Conservation (phyloP, 2,113 vertebrate genomes). For the Phalacrocorax pelagicus region DNA sequence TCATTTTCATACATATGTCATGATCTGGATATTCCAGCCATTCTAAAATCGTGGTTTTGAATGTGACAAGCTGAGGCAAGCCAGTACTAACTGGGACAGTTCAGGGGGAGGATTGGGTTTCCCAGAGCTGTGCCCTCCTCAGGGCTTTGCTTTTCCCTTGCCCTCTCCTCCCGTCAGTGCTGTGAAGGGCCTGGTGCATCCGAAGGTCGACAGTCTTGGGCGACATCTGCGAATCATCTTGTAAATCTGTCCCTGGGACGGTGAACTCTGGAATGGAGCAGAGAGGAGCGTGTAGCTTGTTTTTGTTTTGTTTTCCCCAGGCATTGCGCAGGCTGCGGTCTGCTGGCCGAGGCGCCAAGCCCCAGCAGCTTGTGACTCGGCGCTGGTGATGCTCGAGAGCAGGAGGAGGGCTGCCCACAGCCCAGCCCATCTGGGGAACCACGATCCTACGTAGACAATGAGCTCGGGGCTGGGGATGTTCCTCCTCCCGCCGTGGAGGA, state of each 20-base stretch:
- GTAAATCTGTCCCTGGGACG: not conserved
- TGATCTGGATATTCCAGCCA: not conserved
- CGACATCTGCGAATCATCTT: not conserved
- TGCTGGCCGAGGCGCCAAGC: fast-evolving
- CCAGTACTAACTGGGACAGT: not conserved
- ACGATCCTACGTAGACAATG: not conserved
- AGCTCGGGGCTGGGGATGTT: not conserved
- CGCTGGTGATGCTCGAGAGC: not conserved
- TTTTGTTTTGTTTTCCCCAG: not conserved
- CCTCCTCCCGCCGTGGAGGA: not conserved
- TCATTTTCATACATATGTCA: slow-evolving; percentile 4
- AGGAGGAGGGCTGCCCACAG: not conserved
- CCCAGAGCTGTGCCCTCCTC: not conserved
- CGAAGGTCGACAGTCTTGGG: not conserved
- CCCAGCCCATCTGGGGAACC: not conserved
- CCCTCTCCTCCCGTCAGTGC: not conserved
- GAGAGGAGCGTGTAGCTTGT: not conserved
- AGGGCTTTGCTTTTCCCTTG: not conserved
- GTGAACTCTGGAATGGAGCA: fast-evolving
- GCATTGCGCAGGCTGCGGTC: not conserved
- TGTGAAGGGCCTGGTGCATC: not conserved
- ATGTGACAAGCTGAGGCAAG: not conserved
- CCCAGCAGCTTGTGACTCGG: not conserved
- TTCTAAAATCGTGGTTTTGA: not conserved
- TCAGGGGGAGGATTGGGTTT: not conserved